Base-by-base conservation (phyloP, 2,888 invertebrate genomes). In the Chelonus formosanus region DNA sequence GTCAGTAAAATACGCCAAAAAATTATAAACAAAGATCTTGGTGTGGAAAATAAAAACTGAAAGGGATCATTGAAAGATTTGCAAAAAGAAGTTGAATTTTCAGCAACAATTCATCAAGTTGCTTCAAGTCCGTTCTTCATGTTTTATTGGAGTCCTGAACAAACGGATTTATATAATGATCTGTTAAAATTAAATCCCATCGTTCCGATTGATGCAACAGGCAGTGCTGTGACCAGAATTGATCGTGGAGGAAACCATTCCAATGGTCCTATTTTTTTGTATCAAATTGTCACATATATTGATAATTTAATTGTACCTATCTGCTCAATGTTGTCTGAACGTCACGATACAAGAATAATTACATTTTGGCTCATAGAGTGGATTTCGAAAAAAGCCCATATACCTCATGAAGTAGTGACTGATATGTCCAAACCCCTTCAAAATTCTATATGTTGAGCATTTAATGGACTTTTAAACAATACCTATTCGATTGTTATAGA, bases 181-280 rank as follows among this genome's bases (percentile, higher is more conserved):
- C 20, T 67, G 35, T 43, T 54, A 40, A 63, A 67, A 31, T 52
- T 57, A 45, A 44, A 34, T 57, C 54, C 67, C 20, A 32, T 40
- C 44, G 40, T 67, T 58, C 58, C 67, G 8, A 67, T 67, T 8
- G 67, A 67, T 57, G 67, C 67, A 7, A 67, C 67, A 40, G 63
- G 58, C 8, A 63, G 57, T 58, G 43, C 58, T n/a, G 56, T 10
- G 35, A 31, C 52, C 7, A 63, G 63, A 67, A 58, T 67, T 34
- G 31, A 5, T 55, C 55, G 56, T 45, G 8, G 43, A 34, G 61
- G 55, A 32, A 31, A 55, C 0, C 35, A 63, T 35, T 47, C 36
- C 36, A 55, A 43, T 36, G 54, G 67, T 40, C 63, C 64, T 36
- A 63, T 67, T 7, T 67, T 67, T 57, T 57, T 67, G 4, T 63